Evolutionary conservation across 2,113 vertebrate genomes (phyloP).

Genomic region (Anguilla rostrata): DNA sequence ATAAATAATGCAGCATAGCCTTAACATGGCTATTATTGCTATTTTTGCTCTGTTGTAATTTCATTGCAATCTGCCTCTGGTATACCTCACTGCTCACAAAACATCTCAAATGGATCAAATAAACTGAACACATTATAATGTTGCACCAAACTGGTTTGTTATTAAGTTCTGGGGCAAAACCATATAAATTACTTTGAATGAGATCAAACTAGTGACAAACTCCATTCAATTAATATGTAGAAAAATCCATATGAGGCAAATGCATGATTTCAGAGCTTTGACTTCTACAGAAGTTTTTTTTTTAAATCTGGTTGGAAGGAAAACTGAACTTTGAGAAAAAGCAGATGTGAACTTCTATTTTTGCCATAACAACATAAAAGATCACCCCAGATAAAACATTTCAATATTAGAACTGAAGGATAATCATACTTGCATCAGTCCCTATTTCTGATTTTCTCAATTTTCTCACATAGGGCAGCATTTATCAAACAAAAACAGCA

Average conservation of each 20-base stretch:
- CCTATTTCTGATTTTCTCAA: not conserved
- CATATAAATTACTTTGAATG: not conserved
- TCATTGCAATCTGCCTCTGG: not conserved
- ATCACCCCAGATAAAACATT: not conserved
- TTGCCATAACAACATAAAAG: not conserved
- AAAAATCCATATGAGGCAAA: not conserved
- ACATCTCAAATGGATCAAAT: not conserved
- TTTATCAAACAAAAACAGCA: not conserved
- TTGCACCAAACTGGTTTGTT: constrained; percentile 1
- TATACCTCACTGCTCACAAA: constrained; percentile 1
- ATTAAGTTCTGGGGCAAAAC: not conserved
- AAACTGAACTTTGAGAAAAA: not conserved
- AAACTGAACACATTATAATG: not conserved
- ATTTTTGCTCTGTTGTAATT: not conserved
- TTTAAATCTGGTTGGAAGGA: not conserved
- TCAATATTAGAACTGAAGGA: not conserved
- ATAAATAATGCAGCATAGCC: constrained; percentile 5
- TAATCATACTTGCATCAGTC: not conserved
- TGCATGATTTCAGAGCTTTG: not conserved
- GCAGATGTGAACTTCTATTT: not conserved
- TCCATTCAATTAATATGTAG: not conserved
- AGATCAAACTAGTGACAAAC: not conserved
- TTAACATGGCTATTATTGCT: constrained; percentile 6
- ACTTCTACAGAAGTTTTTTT: not conserved
- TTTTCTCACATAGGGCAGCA: not conserved